Evolutionary conservation across 2,888 invertebrate species (phyloP), one percentile per base, ranked within the genome.

Genomic region (Agrotis exclamationis): DNA sequence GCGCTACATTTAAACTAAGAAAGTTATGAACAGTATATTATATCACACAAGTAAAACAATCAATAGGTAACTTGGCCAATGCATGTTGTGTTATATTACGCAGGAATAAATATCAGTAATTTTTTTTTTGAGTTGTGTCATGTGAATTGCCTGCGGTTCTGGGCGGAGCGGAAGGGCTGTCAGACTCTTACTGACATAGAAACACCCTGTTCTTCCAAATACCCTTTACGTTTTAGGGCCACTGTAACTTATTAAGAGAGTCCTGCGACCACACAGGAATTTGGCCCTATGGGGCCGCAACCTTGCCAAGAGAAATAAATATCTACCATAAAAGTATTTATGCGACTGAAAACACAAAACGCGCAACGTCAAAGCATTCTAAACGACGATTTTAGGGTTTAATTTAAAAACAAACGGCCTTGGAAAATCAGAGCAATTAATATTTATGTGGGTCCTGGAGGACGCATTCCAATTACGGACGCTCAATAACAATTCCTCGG

Each of bases 381-480:
- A 69, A 66, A 63, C 59, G 20, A 66, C 69, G 48, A 62, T 78
- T 86, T 82, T 84, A 70, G 76, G 76, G 79, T 88, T 86, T 86
- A 87, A 90, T 90, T 90, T 89, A 80, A 85, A 76, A 89, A 88
- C 87, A 85, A 86, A 82, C 72, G 76, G 70, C 87, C 85, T 87
- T 88, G 82, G 85, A 81, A 90, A 92, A 91, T 91, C 90, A 87
- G 87, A 88, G 85, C 87, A 88, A 90, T 92, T 89, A 91, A 93
- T 93, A 92, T 93, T 92, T 93, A 93, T 92, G 81, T 86, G 72
- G 77, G 81, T 70, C 79, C 83, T 79, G 76, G 81, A 86, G 80
- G 77, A 75, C 80, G 84, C 85, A 84, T 82, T 89, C 85, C 84
- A 90, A 91, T 90, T 91, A 88, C 85, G 79, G 60, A 77, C 57